phyloP scores from a whole-genome alignment of 2,888 invertebrate genomes.

The Stenodera caucasica region DNA sequence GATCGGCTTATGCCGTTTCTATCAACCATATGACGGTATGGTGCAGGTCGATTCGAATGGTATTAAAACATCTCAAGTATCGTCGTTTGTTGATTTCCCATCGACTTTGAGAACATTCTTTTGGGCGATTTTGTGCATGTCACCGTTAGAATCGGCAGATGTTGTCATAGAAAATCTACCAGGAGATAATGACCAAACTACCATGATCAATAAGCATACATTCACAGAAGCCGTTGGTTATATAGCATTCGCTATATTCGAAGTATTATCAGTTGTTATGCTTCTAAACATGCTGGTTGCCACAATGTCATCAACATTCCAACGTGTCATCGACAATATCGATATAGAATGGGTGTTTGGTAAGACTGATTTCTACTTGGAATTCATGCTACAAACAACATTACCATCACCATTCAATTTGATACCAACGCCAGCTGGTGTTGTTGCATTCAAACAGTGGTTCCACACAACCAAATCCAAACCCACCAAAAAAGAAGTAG shows the following conservation, averaged over 20 bases:
- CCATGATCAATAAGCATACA: slow-evolving; percentile 60
- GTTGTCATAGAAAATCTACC: slow-evolving; percentile 66
- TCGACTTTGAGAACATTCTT: slow-evolving; percentile 67
- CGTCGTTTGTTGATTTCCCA: slow-evolving; percentile 63
- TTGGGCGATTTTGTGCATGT: slow-evolving; percentile 72
- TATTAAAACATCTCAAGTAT: slow-evolving; percentile 61
- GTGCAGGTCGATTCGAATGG: slow-evolving; percentile 57
- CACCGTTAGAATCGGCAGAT: slow-evolving; percentile 65
- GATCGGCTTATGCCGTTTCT: slow-evolving; percentile 64
- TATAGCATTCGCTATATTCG: slow-evolving; percentile 67
- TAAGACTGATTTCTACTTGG: slow-evolving; percentile 72
- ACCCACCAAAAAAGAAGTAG: slow-evolving; percentile 40
- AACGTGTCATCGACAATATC: slow-evolving; percentile 68
- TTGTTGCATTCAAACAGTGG: slow-evolving; percentile 58
- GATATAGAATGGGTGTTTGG: slow-evolving; percentile 78
- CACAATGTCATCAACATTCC: slow-evolving; percentile 78
- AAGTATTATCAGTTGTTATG: slow-evolving; percentile 71
- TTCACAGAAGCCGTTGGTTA: slow-evolving; percentile 71
- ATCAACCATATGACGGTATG: slow-evolving; percentile 66
- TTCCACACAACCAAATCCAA: slow-evolving; percentile 52
- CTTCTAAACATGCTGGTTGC: slow-evolving; percentile 78
- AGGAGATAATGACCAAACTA: slow-evolving; percentile 55
- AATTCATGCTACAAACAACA: slow-evolving; percentile 70
- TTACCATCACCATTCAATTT: slow-evolving; percentile 74
- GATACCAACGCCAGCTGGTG: slow-evolving; percentile 62